Evolutionary conservation across 2,888 invertebrate species (phyloP).

Genomic region (Patella ulyssiponensis): DNA sequence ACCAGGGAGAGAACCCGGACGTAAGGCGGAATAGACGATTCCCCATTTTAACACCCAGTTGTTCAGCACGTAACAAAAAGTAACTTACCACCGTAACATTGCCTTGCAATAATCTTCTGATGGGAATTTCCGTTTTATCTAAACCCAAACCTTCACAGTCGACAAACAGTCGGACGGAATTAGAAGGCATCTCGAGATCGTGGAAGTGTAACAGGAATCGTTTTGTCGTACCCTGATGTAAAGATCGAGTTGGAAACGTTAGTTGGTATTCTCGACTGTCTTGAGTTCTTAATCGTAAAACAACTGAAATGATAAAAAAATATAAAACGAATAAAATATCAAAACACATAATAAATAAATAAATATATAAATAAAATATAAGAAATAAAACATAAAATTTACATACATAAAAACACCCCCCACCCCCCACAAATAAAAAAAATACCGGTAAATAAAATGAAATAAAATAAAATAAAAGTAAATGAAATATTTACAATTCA

Average conservation of each 20-base stretch:
- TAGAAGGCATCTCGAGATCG: slow-evolving; percentile 48
- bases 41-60: not conserved
- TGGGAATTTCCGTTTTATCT: slow-evolving; percentile 57
- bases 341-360: too few relatives aligned
- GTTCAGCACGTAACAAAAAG: not conserved
- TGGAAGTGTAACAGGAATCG: slow-evolving; percentile 52
- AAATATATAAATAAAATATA: too few relatives aligned
- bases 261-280: slow-evolving; percentile 52
- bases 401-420: too few relatives aligned
- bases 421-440: too few relatives aligned
- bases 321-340: too few relatives aligned
- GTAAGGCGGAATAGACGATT: too few relatives aligned
- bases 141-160: slow-evolving; percentile 56
- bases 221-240: slow-evolving; percentile 43
- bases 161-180: slow-evolving; percentile 53
- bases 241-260: slow-evolving; percentile 48
- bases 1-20: too few relatives aligned
- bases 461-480: too few relatives aligned
- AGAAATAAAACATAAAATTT: too few relatives aligned
- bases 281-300: slow-evolving; percentile 46
- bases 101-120: slow-evolving; percentile 51
- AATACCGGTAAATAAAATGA: too few relatives aligned
- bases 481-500: too few relatives aligned
- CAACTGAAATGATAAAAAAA: slow-evolving; percentile 42
- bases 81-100: slow-evolving; percentile 49